These are phyloP conservation scores for Thalassophryne amazonica DNA, from an alignment of 2,797 vertebrate species.

Conservation along the genomic window DNA sequence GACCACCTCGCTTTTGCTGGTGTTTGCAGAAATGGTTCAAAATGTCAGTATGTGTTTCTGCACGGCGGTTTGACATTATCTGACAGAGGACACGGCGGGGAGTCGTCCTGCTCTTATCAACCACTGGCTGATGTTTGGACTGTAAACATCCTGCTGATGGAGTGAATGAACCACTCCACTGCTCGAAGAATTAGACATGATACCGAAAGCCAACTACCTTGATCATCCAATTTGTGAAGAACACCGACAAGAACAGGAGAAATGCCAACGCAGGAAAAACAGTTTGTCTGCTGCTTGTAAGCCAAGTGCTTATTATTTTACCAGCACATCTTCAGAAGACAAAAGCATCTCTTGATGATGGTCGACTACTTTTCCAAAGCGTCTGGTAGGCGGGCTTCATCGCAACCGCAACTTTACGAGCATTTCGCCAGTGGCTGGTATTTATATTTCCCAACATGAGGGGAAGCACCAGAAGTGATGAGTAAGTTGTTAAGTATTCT, in stretches of 20 bases:
- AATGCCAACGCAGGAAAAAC: conserved; percentile 1
- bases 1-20: neutral
- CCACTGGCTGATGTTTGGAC: conserved; percentile 50
- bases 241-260: neutral
- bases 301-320: conserved; percentile 24
- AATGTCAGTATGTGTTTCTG: neutral
- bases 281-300: conserved; percentile 9
- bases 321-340: conserved; percentile 18
- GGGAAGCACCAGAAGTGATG: conserved; percentile 35
- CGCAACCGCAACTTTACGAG: conserved; percentile 42
- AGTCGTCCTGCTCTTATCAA: conserved; percentile 53
- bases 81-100: conserved; percentile 42
- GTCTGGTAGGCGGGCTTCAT: conserved; percentile 36
- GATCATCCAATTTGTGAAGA: conserved; percentile 20
- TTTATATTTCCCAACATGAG: conserved; percentile 23
- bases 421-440: conserved; percentile 25
- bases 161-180: conserved; percentile 26
- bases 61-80: conserved; percentile 38
- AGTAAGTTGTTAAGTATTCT: conserved; percentile 48
- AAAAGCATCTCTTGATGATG: conserved; percentile 31
- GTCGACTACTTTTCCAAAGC: conserved; percentile 43
- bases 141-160: conserved; percentile 63
- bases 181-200: conserved; percentile 14
- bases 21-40: too few species aligned
- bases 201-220: neutral